Conservation (phyloP, 2,113 vertebrate genomes). For the Colius striatus region DNA sequence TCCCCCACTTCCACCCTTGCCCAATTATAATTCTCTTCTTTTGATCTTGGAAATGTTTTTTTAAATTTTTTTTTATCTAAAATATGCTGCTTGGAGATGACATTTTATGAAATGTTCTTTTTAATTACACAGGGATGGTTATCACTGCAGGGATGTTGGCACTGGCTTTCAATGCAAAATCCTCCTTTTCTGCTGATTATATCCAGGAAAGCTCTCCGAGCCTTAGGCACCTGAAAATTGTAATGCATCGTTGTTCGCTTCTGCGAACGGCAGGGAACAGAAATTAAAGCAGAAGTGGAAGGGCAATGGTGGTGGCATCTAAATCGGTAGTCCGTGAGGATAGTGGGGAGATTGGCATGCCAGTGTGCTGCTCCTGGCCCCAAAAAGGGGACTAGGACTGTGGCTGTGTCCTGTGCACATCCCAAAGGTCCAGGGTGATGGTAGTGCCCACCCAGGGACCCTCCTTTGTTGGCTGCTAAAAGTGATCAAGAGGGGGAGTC, state of each 20-base stretch:
- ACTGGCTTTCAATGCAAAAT: slow-evolving; percentile 38
- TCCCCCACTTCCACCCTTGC: background rate
- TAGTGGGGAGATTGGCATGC: background rate
- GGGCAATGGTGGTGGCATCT: background rate
- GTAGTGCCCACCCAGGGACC: background rate
- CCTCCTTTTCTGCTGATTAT: slow-evolving; percentile 66
- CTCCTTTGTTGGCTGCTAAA: background rate
- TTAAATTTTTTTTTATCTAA: slow-evolving; percentile 1
- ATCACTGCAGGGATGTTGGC: slow-evolving; percentile 54
- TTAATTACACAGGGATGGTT: slow-evolving; percentile 64
- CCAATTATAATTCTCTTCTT: slow-evolving; percentile 35
- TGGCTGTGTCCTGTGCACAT: background rate
- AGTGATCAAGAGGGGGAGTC: background rate
- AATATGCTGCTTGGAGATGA: slow-evolving; percentile 46
- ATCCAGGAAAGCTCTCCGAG: slow-evolving; percentile 47
- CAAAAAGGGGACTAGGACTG: fast-evolving
- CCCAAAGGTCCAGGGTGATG: background rate
- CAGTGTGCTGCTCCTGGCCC: background rate
- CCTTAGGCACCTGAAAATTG: slow-evolving; percentile 55
- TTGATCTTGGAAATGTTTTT: slow-evolving; percentile 23
- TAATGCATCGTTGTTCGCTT: slow-evolving; percentile 52
- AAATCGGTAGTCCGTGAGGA: background rate
- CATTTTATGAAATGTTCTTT: slow-evolving; percentile 58
- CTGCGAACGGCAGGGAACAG: slow-evolving; percentile 26
- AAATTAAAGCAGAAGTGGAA: slow-evolving; percentile 30